These are phyloP conservation scores for Asteroscopus sphinx DNA, from an alignment of 2,888 invertebrate genomes.

Conservation along the genomic window DNA sequence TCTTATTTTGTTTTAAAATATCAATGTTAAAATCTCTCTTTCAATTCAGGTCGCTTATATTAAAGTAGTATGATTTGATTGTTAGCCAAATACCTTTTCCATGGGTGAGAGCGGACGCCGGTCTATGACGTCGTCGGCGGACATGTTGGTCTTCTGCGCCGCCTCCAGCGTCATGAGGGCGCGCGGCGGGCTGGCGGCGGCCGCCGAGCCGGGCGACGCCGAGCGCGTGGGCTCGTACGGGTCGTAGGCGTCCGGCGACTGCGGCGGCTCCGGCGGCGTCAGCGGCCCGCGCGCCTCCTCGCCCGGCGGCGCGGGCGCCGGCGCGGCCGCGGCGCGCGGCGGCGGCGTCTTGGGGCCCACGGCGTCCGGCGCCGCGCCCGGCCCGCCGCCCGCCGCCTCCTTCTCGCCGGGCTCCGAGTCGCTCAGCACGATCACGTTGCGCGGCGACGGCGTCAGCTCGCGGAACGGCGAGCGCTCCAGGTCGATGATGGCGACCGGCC, in stretches of 20 bases:
- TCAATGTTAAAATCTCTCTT: no score
- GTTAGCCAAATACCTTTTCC: slow-evolving; percentile 89
- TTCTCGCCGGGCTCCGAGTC: slow-evolving; percentile 93
- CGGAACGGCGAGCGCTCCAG: slow-evolving; percentile 95
- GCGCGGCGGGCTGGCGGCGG: slow-evolving; percentile 60
- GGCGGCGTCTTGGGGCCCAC: slow-evolving; percentile 90
- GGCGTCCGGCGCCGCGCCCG: slow-evolving; percentile 46
- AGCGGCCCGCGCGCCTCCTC: slow-evolving; percentile 93
- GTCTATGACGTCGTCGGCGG: slow-evolving; percentile 85
- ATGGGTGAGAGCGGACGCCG: slow-evolving; percentile 88
- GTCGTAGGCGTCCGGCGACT: slow-evolving; percentile 96
- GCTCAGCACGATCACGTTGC: slow-evolving; percentile 95
- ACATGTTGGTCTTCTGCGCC: slow-evolving; percentile 85
- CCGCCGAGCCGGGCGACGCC: slow-evolving; percentile 87
- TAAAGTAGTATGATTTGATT: no score
- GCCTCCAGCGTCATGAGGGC: slow-evolving; percentile 82
- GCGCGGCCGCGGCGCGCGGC: slow-evolving; percentile 89
- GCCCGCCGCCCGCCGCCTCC: slow-evolving; percentile 65
- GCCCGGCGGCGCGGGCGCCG: slow-evolving; percentile 86
- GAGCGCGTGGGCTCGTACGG: slow-evolving; percentile 97
- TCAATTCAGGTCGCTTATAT: no score
- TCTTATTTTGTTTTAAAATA: no score
- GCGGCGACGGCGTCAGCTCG: slow-evolving; percentile 94
- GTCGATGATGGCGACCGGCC: slow-evolving; percentile 95
- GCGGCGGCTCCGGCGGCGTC: slow-evolving; percentile 88